Base-by-base conservation (phyloP, 2,113 vertebrate species). In the Leucoraja erinaceus region DNA sequence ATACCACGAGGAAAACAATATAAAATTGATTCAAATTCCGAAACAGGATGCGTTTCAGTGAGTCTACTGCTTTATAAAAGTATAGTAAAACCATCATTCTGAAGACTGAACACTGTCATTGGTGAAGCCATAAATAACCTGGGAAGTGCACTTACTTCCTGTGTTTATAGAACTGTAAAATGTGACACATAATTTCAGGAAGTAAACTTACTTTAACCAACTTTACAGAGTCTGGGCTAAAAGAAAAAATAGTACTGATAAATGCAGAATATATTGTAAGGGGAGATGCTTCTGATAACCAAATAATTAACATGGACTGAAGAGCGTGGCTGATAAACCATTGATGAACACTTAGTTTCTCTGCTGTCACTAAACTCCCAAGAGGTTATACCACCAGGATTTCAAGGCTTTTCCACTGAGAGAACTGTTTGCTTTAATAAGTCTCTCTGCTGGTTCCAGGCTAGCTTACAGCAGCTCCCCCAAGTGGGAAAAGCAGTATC, bases 401-500 rank as follows among this genome's bases (percentile, higher is more conserved):
- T 74, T 33, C 31, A 72, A 91, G 22, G 66, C 33, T 74, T 70
- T 72, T 74, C 68, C 90, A 70, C 18, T 72, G 90, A 91, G 68
- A 47, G 38, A 72, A 54, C 90, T 72, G 68, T 11, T 54, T 72
- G 68, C 59, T 91, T 91, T 47, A 91, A 91, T 90, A 72, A 70
- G 63, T 68, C 86, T 70, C 59, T 63, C 63, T 91, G 38, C 90
- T 72, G 33, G 33, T 72, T 66, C 66, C 90, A 72, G 90, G 90
- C 66, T 47, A 72, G 66, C 22, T 91, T 91, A 91, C 90, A 91
- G 90, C 90, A 91, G 66, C 66, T 91, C 90, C 90, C 90, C 90
- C 90, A 91, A 91, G 88, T 91, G 88, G 88, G 88, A 91, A 91
- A 91, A 47, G 33, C 66, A 47, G 63, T 47, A 54, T 91, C 70